phyloP scores from a whole-genome alignment of 2,113 vertebrate species.

The Axis porcinus region DNA sequence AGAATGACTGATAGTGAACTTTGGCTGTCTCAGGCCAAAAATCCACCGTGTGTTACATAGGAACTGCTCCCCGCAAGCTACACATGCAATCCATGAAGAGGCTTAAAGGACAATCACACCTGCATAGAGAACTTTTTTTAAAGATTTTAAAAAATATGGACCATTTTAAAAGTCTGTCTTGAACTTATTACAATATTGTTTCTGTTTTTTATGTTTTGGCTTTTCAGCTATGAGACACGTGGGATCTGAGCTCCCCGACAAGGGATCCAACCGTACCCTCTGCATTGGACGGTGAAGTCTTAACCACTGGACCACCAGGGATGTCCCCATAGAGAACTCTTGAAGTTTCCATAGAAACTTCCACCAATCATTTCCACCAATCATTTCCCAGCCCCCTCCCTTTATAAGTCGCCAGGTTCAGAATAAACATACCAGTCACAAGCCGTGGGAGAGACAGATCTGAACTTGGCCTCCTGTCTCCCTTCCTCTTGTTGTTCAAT shows the following conservation, averaged over 20 bases:
- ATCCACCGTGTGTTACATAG: not conserved
- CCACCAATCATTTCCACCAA: not conserved
- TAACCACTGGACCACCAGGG: not conserved
- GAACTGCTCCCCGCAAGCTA: not conserved
- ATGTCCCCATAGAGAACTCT: not conserved
- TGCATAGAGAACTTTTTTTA: not conserved
- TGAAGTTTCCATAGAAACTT: not conserved
- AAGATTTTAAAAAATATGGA: not conserved
- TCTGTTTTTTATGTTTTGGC: not conserved
- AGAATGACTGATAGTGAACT: not conserved
- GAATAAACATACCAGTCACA: not conserved
- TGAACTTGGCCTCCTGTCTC: not conserved
- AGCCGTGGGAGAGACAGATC: not conserved
- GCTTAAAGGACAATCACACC: not conserved
- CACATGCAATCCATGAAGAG: not conserved
- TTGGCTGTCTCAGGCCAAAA: not conserved
- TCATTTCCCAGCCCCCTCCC: not conserved
- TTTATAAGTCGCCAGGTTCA: not conserved
- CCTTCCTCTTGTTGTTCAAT: not conserved
- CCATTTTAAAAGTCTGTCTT: not conserved
- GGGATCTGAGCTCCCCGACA: not conserved
- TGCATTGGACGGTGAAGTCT: not conserved
- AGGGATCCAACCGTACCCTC: not conserved
- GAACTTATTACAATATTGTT: not conserved
- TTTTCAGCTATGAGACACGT: rapidly evolving